These are phyloP conservation scores for Phyllopteryx taeniolatus DNA, from an alignment of 2,113 vertebrate genomes.

Conservation along the genomic window DNA sequence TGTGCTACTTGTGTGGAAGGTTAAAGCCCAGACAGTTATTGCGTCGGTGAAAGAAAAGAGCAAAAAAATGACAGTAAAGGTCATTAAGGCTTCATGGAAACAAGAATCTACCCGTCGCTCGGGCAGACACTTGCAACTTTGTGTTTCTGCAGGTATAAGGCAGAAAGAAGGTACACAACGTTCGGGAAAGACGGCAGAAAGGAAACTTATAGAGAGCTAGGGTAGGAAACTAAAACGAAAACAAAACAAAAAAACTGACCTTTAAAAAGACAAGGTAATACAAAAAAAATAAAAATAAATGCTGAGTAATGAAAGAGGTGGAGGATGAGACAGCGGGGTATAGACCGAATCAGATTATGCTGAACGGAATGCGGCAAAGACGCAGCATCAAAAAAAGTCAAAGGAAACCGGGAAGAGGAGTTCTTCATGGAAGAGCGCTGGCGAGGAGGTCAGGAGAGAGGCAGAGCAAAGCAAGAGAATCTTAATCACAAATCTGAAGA, in stretches of 20 bases:
- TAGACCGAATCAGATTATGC: constrained; percentile 54
- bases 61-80: constrained; percentile 5
- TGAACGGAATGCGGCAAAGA: constrained; percentile 45
- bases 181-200: constrained; percentile 52
- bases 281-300: constrained; percentile 28
- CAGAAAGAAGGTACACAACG: constrained; percentile 51
- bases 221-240: background rate
- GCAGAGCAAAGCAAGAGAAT: constrained; percentile 39
- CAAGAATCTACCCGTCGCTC: constrained; percentile 2
- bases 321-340: constrained; percentile 40
- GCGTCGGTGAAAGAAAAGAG: background rate
- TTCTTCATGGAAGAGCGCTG: constrained; percentile 29
- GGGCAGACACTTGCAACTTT: constrained; percentile 26
- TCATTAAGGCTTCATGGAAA: background rate
- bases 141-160: constrained; percentile 57
- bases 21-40: background rate
- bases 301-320: constrained; percentile 38
- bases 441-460: constrained; percentile 14
- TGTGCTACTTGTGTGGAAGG: constrained; percentile 31
- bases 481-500: constrained; percentile 71
- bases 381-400: constrained; percentile 31
- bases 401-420: constrained; percentile 17
- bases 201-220: background rate
- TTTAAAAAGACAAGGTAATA: constrained; percentile 54
- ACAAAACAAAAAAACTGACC: constrained; percentile 43